Evolutionary conservation across 2,888 invertebrate genomes (phyloP).

Genomic region (Melanophora roralis): DNA sequence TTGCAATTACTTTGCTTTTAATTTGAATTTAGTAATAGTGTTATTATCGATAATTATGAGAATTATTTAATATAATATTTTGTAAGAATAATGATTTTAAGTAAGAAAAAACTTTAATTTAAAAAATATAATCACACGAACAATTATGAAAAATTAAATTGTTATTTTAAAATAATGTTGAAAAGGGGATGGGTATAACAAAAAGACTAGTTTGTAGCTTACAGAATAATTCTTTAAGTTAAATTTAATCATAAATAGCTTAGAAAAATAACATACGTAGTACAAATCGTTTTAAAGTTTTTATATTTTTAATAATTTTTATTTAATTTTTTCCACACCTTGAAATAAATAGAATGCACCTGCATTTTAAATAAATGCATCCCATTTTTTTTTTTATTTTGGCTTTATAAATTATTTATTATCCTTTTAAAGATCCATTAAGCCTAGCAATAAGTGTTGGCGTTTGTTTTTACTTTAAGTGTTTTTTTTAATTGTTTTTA

Average conservation of each 20-base stretch:
- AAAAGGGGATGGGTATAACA: no score
- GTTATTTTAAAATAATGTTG: no score
- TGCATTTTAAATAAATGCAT: slow-evolving; percentile 31
- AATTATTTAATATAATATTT: slow-evolving; percentile 18
- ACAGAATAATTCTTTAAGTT: no score
- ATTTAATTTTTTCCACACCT: slow-evolving; percentile 33
- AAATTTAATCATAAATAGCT: no score
- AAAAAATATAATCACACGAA: neutral
- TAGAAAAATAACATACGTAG: no score
- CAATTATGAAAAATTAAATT: no score
- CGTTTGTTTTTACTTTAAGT: slow-evolving; percentile 7
- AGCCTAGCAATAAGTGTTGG: slow-evolving; percentile 25
- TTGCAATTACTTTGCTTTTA: slow-evolving; percentile 19
- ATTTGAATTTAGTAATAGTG: slow-evolving; percentile 23
- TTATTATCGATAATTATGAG: slow-evolving; percentile 31
- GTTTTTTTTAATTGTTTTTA: neutral
- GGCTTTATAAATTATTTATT: slow-evolving; percentile 55
- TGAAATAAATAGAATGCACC: slow-evolving; percentile 41
- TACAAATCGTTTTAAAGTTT: neutral
- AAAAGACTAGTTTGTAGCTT: no score
- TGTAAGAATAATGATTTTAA: neutral
- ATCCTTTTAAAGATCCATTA: slow-evolving; percentile 38
- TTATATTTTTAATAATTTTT: neutral
- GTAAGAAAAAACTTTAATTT: neutral
- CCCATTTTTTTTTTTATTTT: neutral